phyloP scores from a whole-genome alignment of 1,140 invertebrate genomes.

The Plectus sambesii region DNA sequence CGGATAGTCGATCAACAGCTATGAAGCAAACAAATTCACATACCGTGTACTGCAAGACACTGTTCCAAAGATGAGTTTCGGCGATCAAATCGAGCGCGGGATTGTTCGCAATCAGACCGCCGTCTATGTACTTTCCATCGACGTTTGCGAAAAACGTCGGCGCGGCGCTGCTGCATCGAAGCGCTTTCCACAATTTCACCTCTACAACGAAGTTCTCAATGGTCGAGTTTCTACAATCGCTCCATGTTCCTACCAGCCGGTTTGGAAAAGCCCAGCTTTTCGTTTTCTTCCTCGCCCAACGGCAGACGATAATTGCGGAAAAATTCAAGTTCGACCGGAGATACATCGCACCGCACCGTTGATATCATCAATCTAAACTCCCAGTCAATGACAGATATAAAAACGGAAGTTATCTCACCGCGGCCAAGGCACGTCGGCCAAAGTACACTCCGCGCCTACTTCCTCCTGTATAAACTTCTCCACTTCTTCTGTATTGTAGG shows the following conservation, averaged over 20 bases:
- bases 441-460: conserved; percentile 69
- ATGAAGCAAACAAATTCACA: too few species aligned
- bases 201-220: too few species aligned
- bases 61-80: conserved; percentile 78
- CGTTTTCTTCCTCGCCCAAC: conserved; percentile 45
- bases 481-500: conserved; percentile 59
- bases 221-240: too few species aligned
- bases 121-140: conserved; percentile 73
- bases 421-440: conserved; percentile 70
- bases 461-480: conserved; percentile 75
- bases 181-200: conserved; percentile 52
- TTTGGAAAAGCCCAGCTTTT: conserved; percentile 49
- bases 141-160: conserved; percentile 70
- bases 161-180: conserved; percentile 64
- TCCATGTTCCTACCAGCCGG: conserved; percentile 28
- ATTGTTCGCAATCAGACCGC: conserved; percentile 90
- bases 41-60: too few species aligned
- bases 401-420: conserved; percentile 54
- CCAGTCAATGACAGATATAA: not conserved
- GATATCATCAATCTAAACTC: conserved; percentile 68
- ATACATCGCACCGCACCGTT: conserved; percentile 73
- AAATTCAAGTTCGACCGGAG: conserved; percentile 80
- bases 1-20: too few species aligned
- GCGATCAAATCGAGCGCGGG: conserved; percentile 84
- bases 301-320: conserved; percentile 81